Evolutionary conservation across 92 coral and sea anemone genomes (phyloP), one percentile per base, ranked within the genome.

Genomic region (Zoanthus sansibaricus): DNA sequence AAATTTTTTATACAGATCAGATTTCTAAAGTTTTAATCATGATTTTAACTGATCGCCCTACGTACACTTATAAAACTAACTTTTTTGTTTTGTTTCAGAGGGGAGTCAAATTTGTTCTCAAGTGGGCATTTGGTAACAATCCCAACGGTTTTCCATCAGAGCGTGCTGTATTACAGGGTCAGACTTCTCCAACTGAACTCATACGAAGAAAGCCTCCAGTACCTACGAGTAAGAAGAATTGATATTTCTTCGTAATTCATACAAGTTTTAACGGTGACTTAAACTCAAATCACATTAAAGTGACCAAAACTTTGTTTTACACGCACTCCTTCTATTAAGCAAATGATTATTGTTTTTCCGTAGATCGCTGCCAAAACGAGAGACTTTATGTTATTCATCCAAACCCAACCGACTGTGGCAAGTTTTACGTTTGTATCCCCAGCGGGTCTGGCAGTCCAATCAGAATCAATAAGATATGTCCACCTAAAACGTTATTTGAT

Each of bases 71-170:
- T 3, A 72, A 45, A 17, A 17, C 20, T 72, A 37, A 44, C 12
- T 17, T 14, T 72, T 30, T 7, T 56, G 21, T 37, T 31, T 56
- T 32, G 32, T 58, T 58, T 33, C 70, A 78, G 83, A 59, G 52
- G 45, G 83, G 71, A 78, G 71, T 33, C 2, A 59, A 78, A 13
- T 42, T 78, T 1, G 44, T 31, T 15, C 47, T 78, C 51, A 78
- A 59, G 58, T 78, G 83, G 83, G 71, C 71, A 15, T 14, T 33
- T 59, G 83, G 83, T 42, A 78, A 78, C 52, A 78, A 31, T 16
- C 69, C 71, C 16, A 71, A 21, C 25, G 71, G 71, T 14, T 78
- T 78, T 56, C 71, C 51, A 12, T 11, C 16, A 42, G 83, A 78
- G 48, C 83, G 83, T 15, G 83, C 83, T 30, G 17, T 49, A 1